A percentile compares a stretch with the other conserved stretches of the same genome.
Evolutionary conservation across 1,140 invertebrate species (phyloP).

Genomic region (Eupristina koningsbergeri): DNA sequence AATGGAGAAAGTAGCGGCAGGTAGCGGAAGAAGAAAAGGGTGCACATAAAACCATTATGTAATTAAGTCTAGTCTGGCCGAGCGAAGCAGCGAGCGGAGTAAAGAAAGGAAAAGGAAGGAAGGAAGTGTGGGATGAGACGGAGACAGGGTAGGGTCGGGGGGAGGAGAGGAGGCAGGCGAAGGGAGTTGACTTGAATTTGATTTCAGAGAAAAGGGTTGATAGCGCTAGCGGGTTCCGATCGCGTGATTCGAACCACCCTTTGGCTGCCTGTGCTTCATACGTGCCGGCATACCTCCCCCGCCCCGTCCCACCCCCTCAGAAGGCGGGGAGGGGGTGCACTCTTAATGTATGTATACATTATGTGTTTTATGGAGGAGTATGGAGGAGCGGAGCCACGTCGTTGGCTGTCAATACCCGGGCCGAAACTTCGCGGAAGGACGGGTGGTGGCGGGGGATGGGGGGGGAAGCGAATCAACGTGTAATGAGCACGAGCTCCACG

Average conservation of each 20-base stretch:
- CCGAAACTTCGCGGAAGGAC: constrained; percentile 34
- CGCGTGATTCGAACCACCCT: constrained; percentile 66
- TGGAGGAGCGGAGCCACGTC: neutral
- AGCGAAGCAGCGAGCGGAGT: constrained; percentile 51
- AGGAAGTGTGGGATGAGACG: constrained; percentile 20
- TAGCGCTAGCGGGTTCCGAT: constrained; percentile 59
- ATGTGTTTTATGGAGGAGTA: constrained; percentile 1
- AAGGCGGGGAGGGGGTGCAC: neutral
- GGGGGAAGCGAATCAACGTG: constrained; percentile 47
- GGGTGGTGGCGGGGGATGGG: constrained; percentile 22
- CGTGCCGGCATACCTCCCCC: constrained; percentile 10
- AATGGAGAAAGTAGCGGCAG: neutral
- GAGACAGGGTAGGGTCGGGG: too few species aligned
- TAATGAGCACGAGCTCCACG: constrained; percentile 44
- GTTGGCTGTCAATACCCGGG: constrained; percentile 31
- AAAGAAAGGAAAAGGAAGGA: constrained; percentile 26
- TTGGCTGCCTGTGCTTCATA: constrained; percentile 57
- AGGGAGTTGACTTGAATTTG: constrained; percentile 63
- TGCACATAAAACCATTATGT: constrained; percentile 63
- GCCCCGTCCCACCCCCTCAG: constrained; percentile 9
- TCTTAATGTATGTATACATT: constrained; percentile 29
- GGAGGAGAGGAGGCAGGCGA: constrained; percentile 18
- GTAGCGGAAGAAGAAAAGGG: constrained; percentile 38
- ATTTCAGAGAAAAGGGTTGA: constrained; percentile 70
- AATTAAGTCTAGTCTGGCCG: constrained; percentile 62